Percentiles rank a stretch among this genome's conserved stretches.
Evolutionary conservation across 2,888 invertebrate species (phyloP).

Genomic region (Rhamnusium bicolor): DNA sequence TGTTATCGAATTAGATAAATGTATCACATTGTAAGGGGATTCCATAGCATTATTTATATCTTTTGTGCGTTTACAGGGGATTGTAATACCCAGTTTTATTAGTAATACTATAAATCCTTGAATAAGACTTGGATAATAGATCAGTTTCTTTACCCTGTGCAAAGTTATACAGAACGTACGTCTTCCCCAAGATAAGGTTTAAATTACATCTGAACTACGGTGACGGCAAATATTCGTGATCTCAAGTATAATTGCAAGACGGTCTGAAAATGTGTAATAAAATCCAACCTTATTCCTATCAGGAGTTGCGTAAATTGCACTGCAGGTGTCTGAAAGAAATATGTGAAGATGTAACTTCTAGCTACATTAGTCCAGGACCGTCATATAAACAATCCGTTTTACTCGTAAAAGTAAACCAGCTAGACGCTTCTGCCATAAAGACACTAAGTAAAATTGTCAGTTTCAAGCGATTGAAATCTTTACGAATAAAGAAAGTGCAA

Average conservation of each 20-base stretch:
- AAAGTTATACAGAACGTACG: neutral
- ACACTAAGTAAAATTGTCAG: neutral
- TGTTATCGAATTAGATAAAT: constrained; percentile 31
- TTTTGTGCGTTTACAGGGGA: constrained; percentile 15
- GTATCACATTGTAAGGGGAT: constrained; percentile 16
- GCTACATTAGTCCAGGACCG: neutral
- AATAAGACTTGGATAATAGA: constrained; percentile 42
- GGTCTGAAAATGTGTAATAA: constrained; percentile 55
- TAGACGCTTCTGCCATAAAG: neutral
- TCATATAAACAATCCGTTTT: neutral
- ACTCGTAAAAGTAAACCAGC: neutral
- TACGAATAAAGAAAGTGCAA: neutral
- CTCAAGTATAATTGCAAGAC: constrained; percentile 61
- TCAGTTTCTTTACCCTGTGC: constrained; percentile 35
- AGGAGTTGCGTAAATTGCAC: constrained; percentile 29
- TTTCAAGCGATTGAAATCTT: neutral
- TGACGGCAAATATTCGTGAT: constrained; percentile 53
- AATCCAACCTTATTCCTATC: constrained; percentile 43
- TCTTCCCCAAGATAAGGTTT: constrained; percentile 56
- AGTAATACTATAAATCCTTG: constrained; percentile 42
- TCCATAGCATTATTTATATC: constrained; percentile 32
- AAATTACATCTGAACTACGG: constrained; percentile 62
- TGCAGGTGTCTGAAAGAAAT: constrained; percentile 16
- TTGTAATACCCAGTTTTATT: constrained; percentile 37
- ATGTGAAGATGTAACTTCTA: constrained; percentile 12